Evolutionary conservation across 2,888 invertebrate genomes (phyloP).

Genomic region (Andrena fulva): DNA sequence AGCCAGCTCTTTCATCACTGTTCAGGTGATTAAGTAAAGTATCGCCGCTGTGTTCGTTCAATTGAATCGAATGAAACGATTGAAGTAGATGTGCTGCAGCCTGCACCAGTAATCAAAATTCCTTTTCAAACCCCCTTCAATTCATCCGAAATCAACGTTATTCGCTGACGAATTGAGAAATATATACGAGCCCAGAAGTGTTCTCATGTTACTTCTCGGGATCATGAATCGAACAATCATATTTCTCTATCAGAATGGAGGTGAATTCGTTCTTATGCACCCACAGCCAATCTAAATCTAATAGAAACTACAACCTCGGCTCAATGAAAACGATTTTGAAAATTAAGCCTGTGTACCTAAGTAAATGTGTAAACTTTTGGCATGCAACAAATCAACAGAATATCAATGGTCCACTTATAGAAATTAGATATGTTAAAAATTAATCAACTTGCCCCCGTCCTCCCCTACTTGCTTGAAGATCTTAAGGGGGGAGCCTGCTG

Average conservation of each 20-base stretch:
- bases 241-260: conserved; percentile 34
- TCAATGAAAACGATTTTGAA: too few species aligned
- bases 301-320: too few species aligned
- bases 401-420: too few species aligned
- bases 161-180: background rate
- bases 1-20: conserved; percentile 10
- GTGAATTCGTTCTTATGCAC: background rate
- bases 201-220: too few species aligned
- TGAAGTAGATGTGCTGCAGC: background rate
- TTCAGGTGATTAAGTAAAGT: conserved; percentile 1
- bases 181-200: background rate
- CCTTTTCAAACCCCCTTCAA: background rate
- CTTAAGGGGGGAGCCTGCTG: too few species aligned
- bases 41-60: conserved; percentile 9
- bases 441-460: too few species aligned
- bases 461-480: too few species aligned
- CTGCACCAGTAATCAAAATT: background rate
- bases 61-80: conserved; percentile 17
- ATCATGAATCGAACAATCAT: conserved; percentile 1
- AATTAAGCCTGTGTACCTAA: too few species aligned
- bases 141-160: background rate
- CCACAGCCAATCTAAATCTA: too few species aligned
- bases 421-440: too few species aligned
- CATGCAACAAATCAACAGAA: too few species aligned
- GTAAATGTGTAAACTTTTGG: too few species aligned